Evolutionary conservation across 2,797 vertebrate species (phyloP).

Genomic region (Cuniculus paca): DNA sequence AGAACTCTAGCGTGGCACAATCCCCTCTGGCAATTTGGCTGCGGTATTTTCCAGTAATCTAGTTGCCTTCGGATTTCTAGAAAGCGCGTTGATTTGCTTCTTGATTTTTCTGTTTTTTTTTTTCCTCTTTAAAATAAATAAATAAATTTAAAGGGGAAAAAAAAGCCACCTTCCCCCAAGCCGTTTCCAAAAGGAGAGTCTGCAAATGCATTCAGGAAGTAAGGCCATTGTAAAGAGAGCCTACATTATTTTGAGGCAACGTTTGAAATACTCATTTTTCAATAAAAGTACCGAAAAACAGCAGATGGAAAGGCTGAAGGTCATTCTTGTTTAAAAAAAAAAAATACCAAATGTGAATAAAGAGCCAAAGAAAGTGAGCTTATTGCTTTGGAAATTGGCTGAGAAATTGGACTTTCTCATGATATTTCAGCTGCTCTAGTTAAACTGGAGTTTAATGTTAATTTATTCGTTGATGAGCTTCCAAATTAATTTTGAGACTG

Average conservation of each 20-base stretch:
- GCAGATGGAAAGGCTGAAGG: slow-evolving; percentile 73
- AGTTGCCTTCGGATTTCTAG: slow-evolving; percentile 59
- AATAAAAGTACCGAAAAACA: slow-evolving; percentile 69
- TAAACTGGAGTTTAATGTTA: slow-evolving; percentile 54
- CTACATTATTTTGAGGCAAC: slow-evolving; percentile 63
- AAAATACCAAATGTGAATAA: slow-evolving; percentile 46
- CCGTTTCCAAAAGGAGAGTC: neutral
- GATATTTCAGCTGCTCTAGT: slow-evolving; percentile 63
- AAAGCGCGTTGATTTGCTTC: slow-evolving; percentile 58
- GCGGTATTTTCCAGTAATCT: neutral
- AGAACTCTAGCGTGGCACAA: fast-evolving
- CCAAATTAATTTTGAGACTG: slow-evolving; percentile 57
- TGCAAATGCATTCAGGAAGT: slow-evolving; percentile 49
- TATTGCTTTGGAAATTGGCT: slow-evolving; percentile 65
- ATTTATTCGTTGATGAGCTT: slow-evolving; percentile 62
- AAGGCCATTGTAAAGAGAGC: slow-evolving; percentile 61
- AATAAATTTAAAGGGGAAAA: neutral
- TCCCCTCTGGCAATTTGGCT: neutral
- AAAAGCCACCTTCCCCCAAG: neutral
- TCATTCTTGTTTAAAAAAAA: slow-evolving; percentile 27
- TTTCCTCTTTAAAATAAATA: too few species aligned
- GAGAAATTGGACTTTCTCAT: slow-evolving; percentile 59
- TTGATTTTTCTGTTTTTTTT: too few species aligned
- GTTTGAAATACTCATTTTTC: slow-evolving; percentile 74
- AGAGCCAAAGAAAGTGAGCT: slow-evolving; percentile 65